Conservation (phyloP, 2,888 invertebrate genomes). For the Spodoptera littoralis region DNA sequence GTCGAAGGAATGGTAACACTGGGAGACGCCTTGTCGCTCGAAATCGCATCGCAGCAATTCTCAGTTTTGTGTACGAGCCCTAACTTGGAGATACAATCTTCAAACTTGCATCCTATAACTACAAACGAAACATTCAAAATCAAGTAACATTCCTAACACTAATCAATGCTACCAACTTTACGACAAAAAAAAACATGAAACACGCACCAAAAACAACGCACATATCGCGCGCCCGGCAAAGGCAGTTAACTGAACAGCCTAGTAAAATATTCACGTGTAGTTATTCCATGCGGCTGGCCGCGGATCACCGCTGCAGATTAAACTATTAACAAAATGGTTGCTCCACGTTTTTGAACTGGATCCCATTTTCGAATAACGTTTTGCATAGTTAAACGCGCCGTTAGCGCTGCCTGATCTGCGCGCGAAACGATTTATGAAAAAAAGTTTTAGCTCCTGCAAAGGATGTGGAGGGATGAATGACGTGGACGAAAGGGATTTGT, state of each 20-base stretch:
- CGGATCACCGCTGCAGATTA: slow-evolving; percentile 80
- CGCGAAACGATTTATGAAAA: slow-evolving; percentile 52
- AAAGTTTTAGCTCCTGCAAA: slow-evolving; percentile 40
- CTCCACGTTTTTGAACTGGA: slow-evolving; percentile 59
- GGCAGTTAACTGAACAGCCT: slow-evolving; percentile 55
- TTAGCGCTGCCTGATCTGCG: slow-evolving; percentile 54
- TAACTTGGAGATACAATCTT: no score
- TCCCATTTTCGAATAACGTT: slow-evolving; percentile 64
- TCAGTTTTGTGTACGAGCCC: no score
- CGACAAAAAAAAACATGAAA: slow-evolving; percentile 16
- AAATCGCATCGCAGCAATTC: no score
- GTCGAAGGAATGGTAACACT: no score
- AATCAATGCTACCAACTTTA: slow-evolving; percentile 6
- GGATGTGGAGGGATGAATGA: slow-evolving; percentile 9
- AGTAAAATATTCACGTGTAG: slow-evolving; percentile 79
- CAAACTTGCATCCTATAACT: no score
- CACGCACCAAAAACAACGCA: slow-evolving; percentile 41
- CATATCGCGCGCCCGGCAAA: slow-evolving; percentile 36
- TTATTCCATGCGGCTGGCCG: slow-evolving; percentile 71
- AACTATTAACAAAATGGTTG: slow-evolving; percentile 84
- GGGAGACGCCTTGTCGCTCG: no score
- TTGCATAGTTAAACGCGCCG: slow-evolving; percentile 65
- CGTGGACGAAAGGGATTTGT: neutral
- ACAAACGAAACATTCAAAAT: neutral
- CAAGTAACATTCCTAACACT: neutral